Base-by-base conservation (phyloP, 2,888 invertebrate genomes). In the Tinea trinotella region DNA sequence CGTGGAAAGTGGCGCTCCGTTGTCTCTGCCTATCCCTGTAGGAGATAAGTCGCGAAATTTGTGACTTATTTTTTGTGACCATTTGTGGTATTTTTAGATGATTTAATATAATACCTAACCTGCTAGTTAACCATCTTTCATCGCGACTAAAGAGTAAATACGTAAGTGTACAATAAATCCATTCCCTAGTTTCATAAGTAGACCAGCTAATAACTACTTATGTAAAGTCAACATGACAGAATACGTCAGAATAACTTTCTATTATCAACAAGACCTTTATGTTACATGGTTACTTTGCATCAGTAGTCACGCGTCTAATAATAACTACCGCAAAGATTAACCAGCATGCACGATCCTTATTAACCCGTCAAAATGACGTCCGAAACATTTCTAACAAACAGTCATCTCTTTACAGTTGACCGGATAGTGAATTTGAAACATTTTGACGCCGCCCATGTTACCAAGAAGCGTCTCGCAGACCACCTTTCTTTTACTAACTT, bases 361-460 rank as follows among this genome's bases (percentile, higher is more conserved):
- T 50, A 50, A 24, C 50, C 50, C 50, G 24, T 50, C 50, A 50
- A 24, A 24, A 24, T 24, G 50, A 50, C 50, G 24, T 50, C 22
- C 24, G 24, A 50, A 50, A 53, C 12, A 20, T 44, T 30, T 22
- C 24, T 35, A 52, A 35, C 80, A 74, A 81, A 79, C 60, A 76
- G 74, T 76, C 74, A 70, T 76, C 71, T 50, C 24, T 50, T 50
- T 24, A 69, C 76, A 78, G 76, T 76, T 76, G 78, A 76, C 75
- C 74, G 76, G 65, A 53, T 52, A 55, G 20, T 53, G 22, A 35
- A 35, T 64, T 68, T 71, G 65, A 74, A 74, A 64, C 71, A 71
- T 76, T 78, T 74, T 75, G 80, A 83, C 76, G 75, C 70, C 71
- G 76, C 73, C 78, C 18, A 50, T 12, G 66, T 69, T 68, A 24